A percentile compares a stretch with the other conserved stretches of the same genome.
Conservation (phyloP, 2,888 invertebrate species). For the Saturnia pavonia region DNA sequence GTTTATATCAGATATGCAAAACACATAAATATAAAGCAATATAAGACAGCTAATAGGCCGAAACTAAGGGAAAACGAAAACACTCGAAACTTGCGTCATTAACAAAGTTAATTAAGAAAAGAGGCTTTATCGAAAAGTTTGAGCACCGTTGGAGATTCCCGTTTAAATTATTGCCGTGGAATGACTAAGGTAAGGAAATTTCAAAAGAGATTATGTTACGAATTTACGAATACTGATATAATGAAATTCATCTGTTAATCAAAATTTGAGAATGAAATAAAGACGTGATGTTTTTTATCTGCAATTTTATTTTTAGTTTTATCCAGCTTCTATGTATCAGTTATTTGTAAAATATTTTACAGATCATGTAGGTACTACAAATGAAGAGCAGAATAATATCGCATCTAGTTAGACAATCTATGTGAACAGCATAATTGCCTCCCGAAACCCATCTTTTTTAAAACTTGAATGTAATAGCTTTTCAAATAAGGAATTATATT, state of each 20-base stretch:
- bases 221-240: slow-evolving; percentile 15
- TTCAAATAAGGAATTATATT: too few relatives aligned
- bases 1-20: background rate
- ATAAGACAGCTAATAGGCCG: slow-evolving; percentile 38
- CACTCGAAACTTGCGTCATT: slow-evolving; percentile 49
- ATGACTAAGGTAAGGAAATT: slow-evolving; percentile 22
- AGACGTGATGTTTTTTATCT: background rate
- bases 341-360: too few relatives aligned
- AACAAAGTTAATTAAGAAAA: slow-evolving; percentile 43
- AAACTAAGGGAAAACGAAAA: slow-evolving; percentile 36
- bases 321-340: too few relatives aligned
- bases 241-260: slow-evolving; percentile 16
- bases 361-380: too few relatives aligned
- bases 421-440: too few relatives aligned
- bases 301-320: background rate
- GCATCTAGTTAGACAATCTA: too few relatives aligned
- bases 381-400: too few relatives aligned
- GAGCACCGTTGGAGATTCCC: slow-evolving; percentile 23
- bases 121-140: slow-evolving; percentile 56
- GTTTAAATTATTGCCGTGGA: slow-evolving; percentile 24
- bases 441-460: too few relatives aligned
- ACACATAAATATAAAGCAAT: slow-evolving; percentile 25
- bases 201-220: slow-evolving; percentile 20
- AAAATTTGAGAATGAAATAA: slow-evolving; percentile 12
- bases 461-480: too few relatives aligned